Conservation (phyloP, 2,113 vertebrate species). For the Aix galericulata region DNA sequence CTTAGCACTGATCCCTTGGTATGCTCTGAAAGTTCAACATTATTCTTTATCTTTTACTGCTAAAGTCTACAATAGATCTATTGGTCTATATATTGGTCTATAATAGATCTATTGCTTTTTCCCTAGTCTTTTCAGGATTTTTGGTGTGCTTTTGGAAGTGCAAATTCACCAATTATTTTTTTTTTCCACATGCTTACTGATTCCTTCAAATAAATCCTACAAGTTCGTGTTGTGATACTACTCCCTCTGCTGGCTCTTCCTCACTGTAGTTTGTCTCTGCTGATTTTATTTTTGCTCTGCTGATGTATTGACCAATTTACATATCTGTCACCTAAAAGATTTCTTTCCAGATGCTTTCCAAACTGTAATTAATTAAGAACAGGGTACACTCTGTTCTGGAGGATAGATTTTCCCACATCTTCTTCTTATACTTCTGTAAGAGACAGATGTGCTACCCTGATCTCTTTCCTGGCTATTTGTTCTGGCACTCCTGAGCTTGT, state of each 20-base stretch:
- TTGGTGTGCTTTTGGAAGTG: not conserved
- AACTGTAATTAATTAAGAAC: not conserved
- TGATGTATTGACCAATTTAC: rapidly evolving
- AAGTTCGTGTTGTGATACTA: not conserved
- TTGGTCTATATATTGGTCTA: not conserved
- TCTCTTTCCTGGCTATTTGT: rapidly evolving
- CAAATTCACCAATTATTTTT: not conserved
- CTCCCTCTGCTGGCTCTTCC: not conserved
- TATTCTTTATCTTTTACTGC: not conserved
- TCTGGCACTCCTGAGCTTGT: not conserved
- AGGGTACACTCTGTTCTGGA: not conserved
- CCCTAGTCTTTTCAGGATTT: not conserved
- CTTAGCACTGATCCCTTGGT: not conserved
- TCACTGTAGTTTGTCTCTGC: not conserved
- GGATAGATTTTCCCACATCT: not conserved
- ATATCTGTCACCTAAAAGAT: not conserved
- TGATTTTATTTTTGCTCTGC: not conserved
- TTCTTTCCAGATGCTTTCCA: not conserved
- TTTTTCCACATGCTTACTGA: not conserved
- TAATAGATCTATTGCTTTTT: not conserved
- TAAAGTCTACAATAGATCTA: not conserved
- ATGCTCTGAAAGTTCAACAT: not conserved
- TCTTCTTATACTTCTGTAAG: not conserved
- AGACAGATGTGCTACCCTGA: not conserved
- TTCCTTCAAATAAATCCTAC: not conserved